Base-by-base conservation (phyloP, 1,140 invertebrate species). In the Trichonephila clavata region DNA sequence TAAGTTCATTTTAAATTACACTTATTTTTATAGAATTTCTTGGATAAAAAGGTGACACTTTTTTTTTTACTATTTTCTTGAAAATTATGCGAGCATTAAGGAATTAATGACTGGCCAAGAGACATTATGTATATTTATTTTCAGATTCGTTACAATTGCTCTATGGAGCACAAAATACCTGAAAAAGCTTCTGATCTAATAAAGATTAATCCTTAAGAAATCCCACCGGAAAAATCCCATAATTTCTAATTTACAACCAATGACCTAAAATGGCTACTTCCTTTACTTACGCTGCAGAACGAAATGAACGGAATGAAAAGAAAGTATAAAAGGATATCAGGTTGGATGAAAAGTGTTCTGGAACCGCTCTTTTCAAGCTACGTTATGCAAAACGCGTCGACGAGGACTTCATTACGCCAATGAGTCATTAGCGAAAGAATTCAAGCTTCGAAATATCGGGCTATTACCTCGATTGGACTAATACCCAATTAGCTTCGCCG, bases 381-480 rank as follows among this genome's bases (percentile, higher is more conserved):
- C 5, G 27, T 32, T 86, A 86, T 57, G 57, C 57, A 63, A 86
- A 86, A 86, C 14, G 20, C 60, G 27, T 39, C 61, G 24, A 20
- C 18, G 59, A 61, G 27, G 18, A 86, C 27, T 86, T 86, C 59
- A 86, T 86, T 86, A 86, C 59, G 24, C 16, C 84, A 63, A 86
- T 57, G 84, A 86, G 57, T 86, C 84, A 86, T 86, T 86, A 86
- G 84, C 14, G 24, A n/a, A 50, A 20, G 39, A 88, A 71, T 71
- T 68, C 63, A 6, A 57, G 27, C 39, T 21, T 18, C 32, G 63
- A 32, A 61, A 27, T 50, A 88, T 71, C 18, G 21, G 16, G 63
- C n/a, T 39, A 88, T 88, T 71, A 71, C 63, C 61, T n/a, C 86
- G n/a, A 88, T 88, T 88, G 27, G 24, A n/a, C 39, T 71, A 68